Evolutionary conservation across 2,888 invertebrate species (phyloP), one percentile per base, ranked within the genome.

Genomic region (Conistra vaccinii): DNA sequence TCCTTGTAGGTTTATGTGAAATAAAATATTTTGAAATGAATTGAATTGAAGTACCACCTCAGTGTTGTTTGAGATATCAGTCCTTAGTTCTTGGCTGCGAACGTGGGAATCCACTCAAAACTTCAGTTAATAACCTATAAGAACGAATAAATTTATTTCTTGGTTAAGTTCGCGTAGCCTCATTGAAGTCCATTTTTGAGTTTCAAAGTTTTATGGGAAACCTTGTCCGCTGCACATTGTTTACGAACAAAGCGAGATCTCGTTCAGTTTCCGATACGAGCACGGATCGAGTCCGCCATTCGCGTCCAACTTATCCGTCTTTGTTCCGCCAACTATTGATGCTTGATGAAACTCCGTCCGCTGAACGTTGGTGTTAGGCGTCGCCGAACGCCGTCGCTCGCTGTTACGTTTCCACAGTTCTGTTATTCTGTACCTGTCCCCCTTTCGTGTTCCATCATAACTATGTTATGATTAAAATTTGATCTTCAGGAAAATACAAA

Each of bases 241-340:
- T 94, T 94, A 92, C 90, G 94, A 95, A 95, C 95, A 95, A 94
- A 93, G 93, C 92, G 91, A 86, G 90, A 90, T 90, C 91, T 90
- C 89, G 90, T 90, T 91, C 87, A 88, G 92, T 89, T 89, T 91
- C 89, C 91, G 90, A 91, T 92, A 90, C 88, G 89, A 90, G 89
- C 89, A 87, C 85, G 90, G 91, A 92, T 91, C 90, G 89, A 90
- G 91, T 91, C 91, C 89, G 88, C 90, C 81, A 85, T 91, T 90
- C 92, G 89, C 89, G 84, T 90, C 90, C 90, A 94, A 94, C 93
- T 95, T 94, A 91, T 92, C 89, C 92, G 89, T 94, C 93, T 93
- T 93, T 94, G 94, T 94, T 94, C 90, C 88, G 87, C 86, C 90
- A 93, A 93, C 92, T 94, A 94, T 94, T 90, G 93, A 91, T 91